Evolutionary conservation across 1,140 invertebrate genomes (phyloP).

Genomic region (Brachionus asplanchnoidis): DNA sequence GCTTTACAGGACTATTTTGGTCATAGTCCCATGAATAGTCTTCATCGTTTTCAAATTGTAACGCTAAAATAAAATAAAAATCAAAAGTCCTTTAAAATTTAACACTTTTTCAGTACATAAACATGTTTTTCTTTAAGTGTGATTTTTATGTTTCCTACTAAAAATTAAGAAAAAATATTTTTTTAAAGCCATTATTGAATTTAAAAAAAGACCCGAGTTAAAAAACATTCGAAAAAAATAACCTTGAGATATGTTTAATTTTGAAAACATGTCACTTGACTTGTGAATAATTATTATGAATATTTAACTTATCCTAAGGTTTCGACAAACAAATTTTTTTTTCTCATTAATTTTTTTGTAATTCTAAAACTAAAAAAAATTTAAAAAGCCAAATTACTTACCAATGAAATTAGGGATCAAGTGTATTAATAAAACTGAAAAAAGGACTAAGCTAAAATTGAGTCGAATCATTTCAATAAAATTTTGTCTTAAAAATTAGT

Average conservation of each 20-base stretch:
- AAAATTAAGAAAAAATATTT: neutral
- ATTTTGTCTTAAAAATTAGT: neutral
- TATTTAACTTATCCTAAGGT: no score
- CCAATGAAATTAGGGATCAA: neutral
- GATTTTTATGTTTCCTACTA: neutral
- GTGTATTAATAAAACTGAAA: neutral
- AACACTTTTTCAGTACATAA: neutral
- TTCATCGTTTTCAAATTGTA: neutral
- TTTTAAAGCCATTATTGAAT: neutral
- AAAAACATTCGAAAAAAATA: neutral
- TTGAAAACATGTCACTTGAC: no score
- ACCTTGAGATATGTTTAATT: no score
- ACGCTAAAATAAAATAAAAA: neutral
- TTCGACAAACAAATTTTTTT: no score
- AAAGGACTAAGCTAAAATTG: neutral
- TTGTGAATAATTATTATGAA: no score
- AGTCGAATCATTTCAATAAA: neutral
- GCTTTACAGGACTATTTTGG: neutral
- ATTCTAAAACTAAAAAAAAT: no score
- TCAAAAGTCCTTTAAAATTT: neutral
- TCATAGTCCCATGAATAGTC: slow-evolving; percentile 27
- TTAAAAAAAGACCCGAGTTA: neutral
- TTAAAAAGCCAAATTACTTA: neutral
- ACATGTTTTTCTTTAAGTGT: neutral
- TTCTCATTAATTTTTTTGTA: no score